These are phyloP conservation scores for Saccopteryx leptura DNA, from an alignment of 2,113 vertebrate species.

Conservation along the genomic window DNA sequence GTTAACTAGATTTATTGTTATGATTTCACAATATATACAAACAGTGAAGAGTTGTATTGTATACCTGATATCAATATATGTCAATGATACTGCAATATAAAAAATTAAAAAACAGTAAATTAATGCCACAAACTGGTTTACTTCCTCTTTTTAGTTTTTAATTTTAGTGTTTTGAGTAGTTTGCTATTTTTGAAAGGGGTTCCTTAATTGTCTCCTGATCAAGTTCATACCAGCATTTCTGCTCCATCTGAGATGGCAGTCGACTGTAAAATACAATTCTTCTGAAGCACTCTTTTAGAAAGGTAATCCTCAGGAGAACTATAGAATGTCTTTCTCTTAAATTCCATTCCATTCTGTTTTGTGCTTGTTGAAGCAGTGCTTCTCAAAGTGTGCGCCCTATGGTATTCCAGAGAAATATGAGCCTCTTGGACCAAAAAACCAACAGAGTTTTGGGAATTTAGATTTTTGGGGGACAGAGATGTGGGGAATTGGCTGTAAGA, in stretches of 20 bases:
- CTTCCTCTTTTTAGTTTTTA: slow-evolving; percentile 28
- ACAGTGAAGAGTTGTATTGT: not conserved
- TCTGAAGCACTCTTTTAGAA: slow-evolving; percentile 17
- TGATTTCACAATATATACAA: not conserved
- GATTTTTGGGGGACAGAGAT: no score
- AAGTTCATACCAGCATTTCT: slow-evolving; percentile 54
- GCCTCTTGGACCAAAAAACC: no score
- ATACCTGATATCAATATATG: not conserved
- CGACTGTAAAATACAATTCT: slow-evolving; percentile 40
- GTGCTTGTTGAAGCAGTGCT: not conserved
- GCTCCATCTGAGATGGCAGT: not conserved
- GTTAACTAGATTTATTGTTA: not conserved
- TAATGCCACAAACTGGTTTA: not conserved
- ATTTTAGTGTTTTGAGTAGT: slow-evolving; percentile 8
- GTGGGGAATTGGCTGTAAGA: no score
- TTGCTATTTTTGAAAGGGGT: not conserved
- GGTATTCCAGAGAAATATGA: no score
- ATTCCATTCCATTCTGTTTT: not conserved
- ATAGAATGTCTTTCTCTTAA: not conserved
- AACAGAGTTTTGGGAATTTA: no score
- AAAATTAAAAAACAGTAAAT: not conserved
- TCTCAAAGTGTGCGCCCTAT: not conserved
- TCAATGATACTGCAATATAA: not conserved
- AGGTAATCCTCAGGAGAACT: not conserved
- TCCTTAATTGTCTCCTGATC: not conserved